Conservation (phyloP, 1,140 invertebrate species). For the Solenopsis invicta region DNA sequence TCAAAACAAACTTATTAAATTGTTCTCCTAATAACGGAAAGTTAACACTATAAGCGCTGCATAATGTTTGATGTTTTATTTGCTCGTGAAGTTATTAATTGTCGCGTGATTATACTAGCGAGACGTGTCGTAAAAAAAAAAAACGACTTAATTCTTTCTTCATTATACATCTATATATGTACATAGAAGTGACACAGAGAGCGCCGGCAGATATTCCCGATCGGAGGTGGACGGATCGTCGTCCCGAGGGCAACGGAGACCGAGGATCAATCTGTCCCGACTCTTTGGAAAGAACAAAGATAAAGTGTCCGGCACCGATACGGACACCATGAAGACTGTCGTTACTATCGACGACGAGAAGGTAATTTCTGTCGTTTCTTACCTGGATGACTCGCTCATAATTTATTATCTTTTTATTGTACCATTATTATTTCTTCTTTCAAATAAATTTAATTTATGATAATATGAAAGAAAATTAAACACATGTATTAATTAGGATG, state of each 20-base stretch:
- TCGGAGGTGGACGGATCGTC: constrained; percentile 83
- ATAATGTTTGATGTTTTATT: not conserved
- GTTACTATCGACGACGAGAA: constrained; percentile 85
- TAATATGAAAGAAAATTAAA: not conserved
- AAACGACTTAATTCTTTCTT: constrained; percentile 56
- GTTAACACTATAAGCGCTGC: not conserved
- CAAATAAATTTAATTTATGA: not conserved
- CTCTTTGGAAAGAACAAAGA: constrained; percentile 86
- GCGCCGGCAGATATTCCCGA: constrained; percentile 85
- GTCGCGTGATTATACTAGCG: not conserved
- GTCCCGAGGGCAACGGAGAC: constrained; percentile 75
- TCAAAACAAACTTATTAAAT: not conserved
- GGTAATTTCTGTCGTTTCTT: constrained; percentile 70
- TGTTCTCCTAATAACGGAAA: not conserved
- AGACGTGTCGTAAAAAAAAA: not conserved
- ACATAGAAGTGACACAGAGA: constrained; percentile 85
- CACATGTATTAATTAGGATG: not conserved
- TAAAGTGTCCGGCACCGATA: constrained; percentile 85
- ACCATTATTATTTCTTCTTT: not conserved
- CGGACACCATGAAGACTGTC: constrained; percentile 85
- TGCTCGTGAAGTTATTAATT: not conserved
- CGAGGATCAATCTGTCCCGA: constrained; percentile 81
- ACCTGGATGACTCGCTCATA: not conserved
- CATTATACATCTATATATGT: constrained; percentile 22
- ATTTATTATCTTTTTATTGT: not conserved